These are phyloP conservation scores for Cephalopholis sonnerati DNA, from an alignment of 2,113 vertebrate species.

Conservation along the genomic window DNA sequence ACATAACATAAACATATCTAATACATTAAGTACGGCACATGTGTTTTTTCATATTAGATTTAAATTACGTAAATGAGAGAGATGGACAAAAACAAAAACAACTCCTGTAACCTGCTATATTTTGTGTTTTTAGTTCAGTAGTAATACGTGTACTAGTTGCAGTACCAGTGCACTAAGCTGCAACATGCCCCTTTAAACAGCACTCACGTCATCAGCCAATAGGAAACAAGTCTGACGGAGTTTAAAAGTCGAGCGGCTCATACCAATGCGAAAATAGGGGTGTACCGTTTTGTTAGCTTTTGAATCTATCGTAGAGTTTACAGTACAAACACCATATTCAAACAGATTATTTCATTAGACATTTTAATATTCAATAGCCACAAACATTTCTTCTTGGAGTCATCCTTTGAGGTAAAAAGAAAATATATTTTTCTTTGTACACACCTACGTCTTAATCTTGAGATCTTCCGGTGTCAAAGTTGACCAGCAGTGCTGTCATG, in stretches of 20 bases:
- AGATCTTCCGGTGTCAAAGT: slow-evolving; percentile 75
- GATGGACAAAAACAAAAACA: background rate
- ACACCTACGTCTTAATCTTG: slow-evolving; percentile 20
- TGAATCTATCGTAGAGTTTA: background rate
- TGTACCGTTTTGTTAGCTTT: accelerated
- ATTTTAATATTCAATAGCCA: accelerated
- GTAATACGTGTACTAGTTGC: background rate
- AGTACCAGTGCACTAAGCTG: background rate
- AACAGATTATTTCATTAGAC: accelerated
- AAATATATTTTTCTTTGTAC: background rate
- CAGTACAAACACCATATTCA: accelerated
- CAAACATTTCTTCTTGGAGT: accelerated
- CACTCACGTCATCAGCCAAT: slow-evolving; percentile 58
- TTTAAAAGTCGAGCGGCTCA: slow-evolving; percentile 69
- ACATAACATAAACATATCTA: no score
- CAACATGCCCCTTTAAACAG: slow-evolving; percentile 12
- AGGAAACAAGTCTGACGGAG: slow-evolving; percentile 6
- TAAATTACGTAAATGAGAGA: no score
- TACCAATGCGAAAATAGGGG: slow-evolving; percentile 58
- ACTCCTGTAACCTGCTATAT: background rate
- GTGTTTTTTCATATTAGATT: no score
- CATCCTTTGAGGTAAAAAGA: accelerated
- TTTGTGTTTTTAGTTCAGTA: background rate
- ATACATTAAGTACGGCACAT: no score
- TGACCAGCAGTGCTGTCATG: slow-evolving; percentile 72